Percentiles rank a stretch among this genome's conserved stretches.
phyloP scores from a whole-genome alignment of 2,888 invertebrate species.

The Pantelozetes paolii region DNA sequence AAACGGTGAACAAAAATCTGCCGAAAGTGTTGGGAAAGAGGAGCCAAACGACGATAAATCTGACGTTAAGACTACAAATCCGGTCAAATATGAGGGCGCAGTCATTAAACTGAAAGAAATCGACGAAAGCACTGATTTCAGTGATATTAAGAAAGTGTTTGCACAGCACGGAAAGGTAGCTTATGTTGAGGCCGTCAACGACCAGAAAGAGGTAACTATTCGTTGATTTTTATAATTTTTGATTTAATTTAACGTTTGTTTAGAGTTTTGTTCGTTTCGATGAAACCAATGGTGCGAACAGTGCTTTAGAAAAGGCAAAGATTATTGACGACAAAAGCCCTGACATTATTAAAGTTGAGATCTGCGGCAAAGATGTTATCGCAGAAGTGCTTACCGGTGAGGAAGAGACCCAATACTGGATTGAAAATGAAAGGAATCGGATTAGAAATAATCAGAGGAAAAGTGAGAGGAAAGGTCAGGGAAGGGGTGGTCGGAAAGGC shows the following conservation, averaged over 20 bases:
- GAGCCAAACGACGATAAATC: slow-evolving; percentile 44
- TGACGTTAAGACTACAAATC: slow-evolving; percentile 40
- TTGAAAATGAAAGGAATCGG: slow-evolving; percentile 16
- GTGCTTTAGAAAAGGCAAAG: slow-evolving; percentile 46
- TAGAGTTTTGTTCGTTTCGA: slow-evolving; percentile 53
- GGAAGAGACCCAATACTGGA: slow-evolving; percentile 38
- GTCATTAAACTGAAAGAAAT: slow-evolving; percentile 67
- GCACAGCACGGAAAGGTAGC: slow-evolving; percentile 53
- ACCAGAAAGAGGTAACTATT: slow-evolving; percentile 49
- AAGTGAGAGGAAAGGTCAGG: not conserved
- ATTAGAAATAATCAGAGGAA: not conserved
- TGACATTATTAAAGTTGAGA: slow-evolving; percentile 40
- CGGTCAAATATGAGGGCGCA: slow-evolving; percentile 51
- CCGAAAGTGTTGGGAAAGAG: slow-evolving; percentile 43
- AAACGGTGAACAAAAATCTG: slow-evolving; percentile 47
- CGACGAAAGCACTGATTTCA: slow-evolving; percentile 62
- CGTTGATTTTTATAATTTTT: slow-evolving; percentile 18
- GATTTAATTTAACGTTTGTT: slow-evolving; percentile 45
- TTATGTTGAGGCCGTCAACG: slow-evolving; percentile 51
- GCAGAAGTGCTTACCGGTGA: slow-evolving; percentile 35
- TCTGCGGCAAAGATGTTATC: slow-evolving; percentile 32
- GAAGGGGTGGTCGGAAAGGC: slow-evolving; percentile 9
- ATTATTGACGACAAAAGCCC: slow-evolving; percentile 27
- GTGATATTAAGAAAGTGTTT: slow-evolving; percentile 69
- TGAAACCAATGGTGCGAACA: slow-evolving; percentile 50